Conservation (phyloP, 2,113 vertebrate species). For the Aegotheles bennettii region DNA sequence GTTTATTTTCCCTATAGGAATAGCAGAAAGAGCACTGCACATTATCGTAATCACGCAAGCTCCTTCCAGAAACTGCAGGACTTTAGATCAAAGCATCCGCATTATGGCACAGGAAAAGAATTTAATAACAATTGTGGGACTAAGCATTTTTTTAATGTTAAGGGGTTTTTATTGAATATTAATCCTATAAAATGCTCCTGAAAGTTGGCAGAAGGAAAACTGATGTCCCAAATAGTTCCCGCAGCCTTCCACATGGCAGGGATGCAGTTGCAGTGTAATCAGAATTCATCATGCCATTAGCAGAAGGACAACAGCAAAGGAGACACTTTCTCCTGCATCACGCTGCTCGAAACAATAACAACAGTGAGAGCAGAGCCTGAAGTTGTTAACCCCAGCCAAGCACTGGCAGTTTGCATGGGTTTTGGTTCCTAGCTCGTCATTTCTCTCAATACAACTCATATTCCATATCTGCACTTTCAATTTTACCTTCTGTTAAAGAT, state of each 20-base stretch:
- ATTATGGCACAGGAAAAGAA: conserved; percentile 70
- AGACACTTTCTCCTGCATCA: conserved; percentile 23
- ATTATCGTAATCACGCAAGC: conserved; percentile 70
- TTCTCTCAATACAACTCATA: conserved; percentile 1
- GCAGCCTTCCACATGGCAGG: not conserved
- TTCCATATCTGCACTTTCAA: not conserved
- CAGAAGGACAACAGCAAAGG: conserved; percentile 61
- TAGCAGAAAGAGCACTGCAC: conserved; percentile 73
- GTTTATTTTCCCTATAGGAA: conserved; percentile 81
- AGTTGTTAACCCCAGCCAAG: not conserved
- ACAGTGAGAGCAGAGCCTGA: not conserved
- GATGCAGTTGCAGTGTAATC: conserved; percentile 4
- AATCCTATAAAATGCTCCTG: conserved; percentile 63
- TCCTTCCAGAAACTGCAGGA: conserved; percentile 69
- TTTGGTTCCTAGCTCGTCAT: not conserved
- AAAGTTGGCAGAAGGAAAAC: conserved; percentile 50
- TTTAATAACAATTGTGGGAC: conserved; percentile 71
- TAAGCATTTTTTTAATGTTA: conserved; percentile 72
- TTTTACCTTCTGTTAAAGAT: conserved; percentile 32
- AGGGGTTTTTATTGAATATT: conserved; percentile 67
- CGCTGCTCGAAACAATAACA: conserved; percentile 23
- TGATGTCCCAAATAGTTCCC: conserved; percentile 46
- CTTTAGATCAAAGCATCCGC: conserved; percentile 73
- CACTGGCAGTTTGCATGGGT: not conserved
- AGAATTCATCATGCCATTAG: conserved; percentile 41